Percentiles rank a stretch among this genome's conserved stretches.
These are phyloP conservation scores for Colinus virginianus DNA, from an alignment of 2,113 vertebrate species.

Conservation along the genomic window DNA sequence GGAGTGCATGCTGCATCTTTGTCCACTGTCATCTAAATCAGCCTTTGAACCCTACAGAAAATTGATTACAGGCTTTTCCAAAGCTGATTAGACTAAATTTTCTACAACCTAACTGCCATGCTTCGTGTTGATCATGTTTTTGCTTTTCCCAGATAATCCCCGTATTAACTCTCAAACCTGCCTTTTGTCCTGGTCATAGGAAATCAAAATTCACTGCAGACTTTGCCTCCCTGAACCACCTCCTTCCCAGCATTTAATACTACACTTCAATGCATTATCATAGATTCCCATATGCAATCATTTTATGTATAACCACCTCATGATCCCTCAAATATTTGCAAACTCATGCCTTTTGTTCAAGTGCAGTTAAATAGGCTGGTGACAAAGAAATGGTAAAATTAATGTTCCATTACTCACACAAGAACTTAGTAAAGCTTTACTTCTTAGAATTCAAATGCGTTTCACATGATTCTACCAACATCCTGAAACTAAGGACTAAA, in stretches of 20 bases:
- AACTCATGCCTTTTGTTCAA: neutral
- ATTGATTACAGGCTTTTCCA: neutral
- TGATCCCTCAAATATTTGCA: neutral
- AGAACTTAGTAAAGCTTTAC: neutral
- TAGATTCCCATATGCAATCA: neutral
- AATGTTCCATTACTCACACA: neutral
- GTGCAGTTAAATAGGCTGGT: neutral
- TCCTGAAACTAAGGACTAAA: neutral
- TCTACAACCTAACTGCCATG: neutral
- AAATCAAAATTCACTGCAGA: neutral
- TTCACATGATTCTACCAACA: neutral
- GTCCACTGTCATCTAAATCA: neutral
- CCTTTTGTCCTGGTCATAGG: neutral
- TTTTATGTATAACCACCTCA: neutral
- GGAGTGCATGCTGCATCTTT: neutral
- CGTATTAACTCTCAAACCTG: neutral
- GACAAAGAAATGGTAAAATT: neutral
- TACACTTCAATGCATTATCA: neutral
- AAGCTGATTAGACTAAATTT: neutral
- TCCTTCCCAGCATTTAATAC: neutral
- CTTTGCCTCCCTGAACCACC: neutral
- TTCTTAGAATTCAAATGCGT: neutral
- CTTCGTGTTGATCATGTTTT: rapidly evolving
- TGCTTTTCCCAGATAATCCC: neutral
- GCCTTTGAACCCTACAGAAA: neutral